Evolutionary conservation across 2,113 vertebrate genomes (phyloP).

Genomic region (Eidolon helvum): DNA sequence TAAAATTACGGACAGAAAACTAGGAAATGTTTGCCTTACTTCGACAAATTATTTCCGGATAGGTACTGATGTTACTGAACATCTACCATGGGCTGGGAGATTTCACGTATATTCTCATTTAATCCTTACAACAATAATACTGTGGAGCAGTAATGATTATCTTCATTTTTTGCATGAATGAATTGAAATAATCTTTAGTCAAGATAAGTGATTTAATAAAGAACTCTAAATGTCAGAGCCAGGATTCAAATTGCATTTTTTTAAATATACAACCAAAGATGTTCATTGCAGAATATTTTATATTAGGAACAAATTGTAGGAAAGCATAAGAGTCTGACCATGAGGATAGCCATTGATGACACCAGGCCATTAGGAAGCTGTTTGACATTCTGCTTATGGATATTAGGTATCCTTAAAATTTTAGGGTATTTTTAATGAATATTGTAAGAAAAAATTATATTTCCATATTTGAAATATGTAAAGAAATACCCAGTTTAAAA

Average conservation of each 20-base stretch:
- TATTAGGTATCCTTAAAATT: not conserved
- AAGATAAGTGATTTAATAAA: not conserved
- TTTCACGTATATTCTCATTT: not conserved
- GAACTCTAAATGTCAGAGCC: not conserved
- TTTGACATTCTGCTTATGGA: not conserved
- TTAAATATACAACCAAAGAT: not conserved
- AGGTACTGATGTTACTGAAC: not conserved
- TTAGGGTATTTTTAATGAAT: not conserved
- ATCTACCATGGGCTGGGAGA: not conserved
- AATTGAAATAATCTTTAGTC: not conserved
- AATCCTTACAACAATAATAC: not conserved
- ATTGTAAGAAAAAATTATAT: not conserved
- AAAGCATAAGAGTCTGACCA: not conserved
- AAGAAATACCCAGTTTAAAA: not conserved
- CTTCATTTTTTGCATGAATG: not conserved
- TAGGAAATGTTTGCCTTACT: not conserved
- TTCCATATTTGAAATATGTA: not conserved
- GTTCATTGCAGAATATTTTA: not conserved
- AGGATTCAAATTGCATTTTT: not conserved
- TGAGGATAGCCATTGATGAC: not conserved
- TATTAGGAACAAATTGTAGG: not conserved
- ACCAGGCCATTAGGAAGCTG: not conserved
- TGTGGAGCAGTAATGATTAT: not conserved
- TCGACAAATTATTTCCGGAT: not conserved
- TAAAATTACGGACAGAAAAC: not conserved